Evolutionary conservation across 2,113 vertebrate genomes (phyloP), one percentile per base, ranked within the genome.

Genomic region (Gallinago media): DNA sequence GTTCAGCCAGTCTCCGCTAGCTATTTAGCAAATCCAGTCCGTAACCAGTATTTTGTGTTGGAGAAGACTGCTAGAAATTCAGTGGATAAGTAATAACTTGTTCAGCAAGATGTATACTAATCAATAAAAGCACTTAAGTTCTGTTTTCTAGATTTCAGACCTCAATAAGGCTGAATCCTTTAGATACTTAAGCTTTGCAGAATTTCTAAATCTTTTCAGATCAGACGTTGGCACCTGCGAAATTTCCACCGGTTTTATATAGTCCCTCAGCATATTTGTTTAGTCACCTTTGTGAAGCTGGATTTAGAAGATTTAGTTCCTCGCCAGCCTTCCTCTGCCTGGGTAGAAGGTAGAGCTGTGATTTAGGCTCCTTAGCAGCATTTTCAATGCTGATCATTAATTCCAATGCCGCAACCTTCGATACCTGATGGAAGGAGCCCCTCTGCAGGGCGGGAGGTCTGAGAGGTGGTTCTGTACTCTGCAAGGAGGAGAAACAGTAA

Each of bases 251-350:
- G 42, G 44, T 56, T 90, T 90, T 83, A 19, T 31, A 2, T 3
- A 89, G 94, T 89, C 91, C 92, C 93, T 93, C 84, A 86, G 96
- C 92, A 85, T 92, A 77, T 96, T 96, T 97, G 46, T 79, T 96
- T 23, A 47, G 84, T 78, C 91, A 92, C 74, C 95, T 96, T 93
- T 92, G 84, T 74, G 84, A 97, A 96, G 96, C 77, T 91, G 94
- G 94, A 92, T 97, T 94, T 86, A 93, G 96, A 94, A 95, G 97
- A 80, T 95, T 92, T 81, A 93, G 92, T 96, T 96, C 95, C 86
- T 98, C 31, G 21, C 67, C 80, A 74, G 84, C 80, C 31, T 94
- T 96, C 26, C 86, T 73, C 7, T 90, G 85, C 92, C 82, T 84
- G 88, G 47, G 18, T 62, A 16, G 52, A 85, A 89, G 85, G 89